phyloP scores from a whole-genome alignment of 2,113 vertebrate genomes.

The Trochalopteron elliotii region DNA sequence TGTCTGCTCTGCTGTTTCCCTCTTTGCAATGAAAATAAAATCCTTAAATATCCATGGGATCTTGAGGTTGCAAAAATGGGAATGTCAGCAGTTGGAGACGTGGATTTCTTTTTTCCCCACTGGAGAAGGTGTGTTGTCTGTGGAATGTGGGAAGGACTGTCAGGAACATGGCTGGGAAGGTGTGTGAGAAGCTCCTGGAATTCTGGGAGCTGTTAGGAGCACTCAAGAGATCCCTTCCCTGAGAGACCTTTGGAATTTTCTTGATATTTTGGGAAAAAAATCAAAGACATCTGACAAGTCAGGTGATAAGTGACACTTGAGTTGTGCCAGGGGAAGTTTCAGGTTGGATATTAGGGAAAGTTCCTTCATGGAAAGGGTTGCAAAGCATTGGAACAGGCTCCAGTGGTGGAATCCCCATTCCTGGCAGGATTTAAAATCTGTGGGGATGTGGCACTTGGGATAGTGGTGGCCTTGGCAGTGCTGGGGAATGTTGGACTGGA shows the following conservation, averaged over 20 bases:
- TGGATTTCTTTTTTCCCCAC: not conserved
- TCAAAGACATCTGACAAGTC: not conserved
- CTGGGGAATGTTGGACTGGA: not conserved
- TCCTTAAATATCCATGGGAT: not conserved
- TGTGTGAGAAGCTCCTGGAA: not conserved
- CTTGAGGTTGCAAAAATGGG: not conserved
- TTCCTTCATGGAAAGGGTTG: not conserved
- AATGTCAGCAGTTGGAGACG: not conserved
- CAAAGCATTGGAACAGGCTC: not conserved
- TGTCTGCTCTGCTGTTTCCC: not conserved
- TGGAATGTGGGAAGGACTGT: not conserved
- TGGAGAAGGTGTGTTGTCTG: not conserved
- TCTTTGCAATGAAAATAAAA: not conserved
- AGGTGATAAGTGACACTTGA: not conserved
- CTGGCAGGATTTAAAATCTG: not conserved
- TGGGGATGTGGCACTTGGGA: not conserved
- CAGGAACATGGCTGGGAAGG: not conserved
- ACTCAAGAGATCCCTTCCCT: not conserved
- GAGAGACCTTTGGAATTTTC: not conserved
- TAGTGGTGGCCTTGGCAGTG: not conserved
- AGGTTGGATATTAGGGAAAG: not conserved
- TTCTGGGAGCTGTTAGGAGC: not conserved
- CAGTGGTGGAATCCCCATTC: not conserved
- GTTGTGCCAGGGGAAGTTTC: not conserved
- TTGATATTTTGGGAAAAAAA: not conserved